Conservation (phyloP, 2,113 vertebrate species). For the Eulemur rufifrons region DNA sequence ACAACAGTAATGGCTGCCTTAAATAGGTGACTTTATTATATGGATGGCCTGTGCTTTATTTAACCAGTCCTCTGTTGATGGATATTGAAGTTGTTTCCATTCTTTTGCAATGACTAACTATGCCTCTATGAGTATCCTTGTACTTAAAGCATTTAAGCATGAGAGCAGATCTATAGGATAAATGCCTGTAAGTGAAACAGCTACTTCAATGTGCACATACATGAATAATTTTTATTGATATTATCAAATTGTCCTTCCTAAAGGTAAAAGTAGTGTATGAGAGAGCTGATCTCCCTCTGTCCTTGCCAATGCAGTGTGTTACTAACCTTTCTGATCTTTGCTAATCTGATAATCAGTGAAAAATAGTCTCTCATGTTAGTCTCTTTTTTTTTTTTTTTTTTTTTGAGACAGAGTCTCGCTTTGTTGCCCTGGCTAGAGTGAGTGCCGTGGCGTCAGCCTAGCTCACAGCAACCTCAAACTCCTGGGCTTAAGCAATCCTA, state of each 20-base stretch:
- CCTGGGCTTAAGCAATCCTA: no score
- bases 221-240: not conserved
- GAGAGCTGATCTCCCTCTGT: not conserved
- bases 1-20: not conserved
- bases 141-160: not conserved
- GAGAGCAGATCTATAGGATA: not conserved
- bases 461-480: no score
- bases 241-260: not conserved
- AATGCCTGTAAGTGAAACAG: not conserved
- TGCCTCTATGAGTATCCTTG: not conserved
- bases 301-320: not conserved
- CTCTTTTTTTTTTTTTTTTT: not conserved
- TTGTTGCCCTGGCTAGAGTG: no score
- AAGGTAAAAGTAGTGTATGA: not conserved
- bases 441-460: no score
- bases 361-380: not conserved
- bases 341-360: not conserved
- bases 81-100: not conserved
- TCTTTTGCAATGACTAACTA: not conserved
- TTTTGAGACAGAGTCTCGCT: no score
- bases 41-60: not conserved
- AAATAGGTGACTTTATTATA: not conserved
- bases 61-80: not conserved
- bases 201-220: not conserved
- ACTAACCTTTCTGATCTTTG: not conserved